Evolutionary conservation across 2,113 vertebrate species (phyloP), one percentile per base, ranked within the genome.

Genomic region (Tyto alba): DNA sequence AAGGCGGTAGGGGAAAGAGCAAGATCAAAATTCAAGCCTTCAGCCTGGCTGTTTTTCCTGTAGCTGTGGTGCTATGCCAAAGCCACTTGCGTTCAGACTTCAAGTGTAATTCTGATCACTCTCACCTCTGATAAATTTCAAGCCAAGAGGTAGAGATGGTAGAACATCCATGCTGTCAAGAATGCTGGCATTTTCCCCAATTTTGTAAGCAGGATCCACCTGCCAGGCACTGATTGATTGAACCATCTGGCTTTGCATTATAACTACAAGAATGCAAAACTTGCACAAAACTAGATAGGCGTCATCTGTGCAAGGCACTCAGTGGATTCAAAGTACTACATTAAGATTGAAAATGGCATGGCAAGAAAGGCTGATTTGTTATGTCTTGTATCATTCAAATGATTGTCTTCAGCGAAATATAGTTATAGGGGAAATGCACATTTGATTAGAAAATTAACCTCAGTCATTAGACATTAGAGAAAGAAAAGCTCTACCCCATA

Each of bases 221-320:
- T 93, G 85, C 63, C 60, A 92, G 75, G 55, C 25, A 4, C 52
- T 92, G 85, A 84, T 71, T 85, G 82, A 90, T 71, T 90, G 85
- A 90, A 43, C 82, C 78, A 92, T 90, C 88, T 96, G 91, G 62
- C 29, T 94, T 68, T 93, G 84, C 81, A 26, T 95, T 82, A 27
- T 41, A 95, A 66, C 77, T 88, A n/a, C 26, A 80, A 71, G 63
- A 91, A 88, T 34, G 72, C 89, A 88, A 76, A 85, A 86, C 45
- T 69, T 88, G 32, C 38, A 27, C 7, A 30, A 88, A 86, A 71
- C 30, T 30, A 83, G 76, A 60, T 27, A 80, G 56, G 34, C 34
- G n/a, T 55, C 52, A 22, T 45, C 59, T 45, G 59, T 63, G 75
- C 52, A 88, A 64, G 67, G 50, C 63, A 52, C n/a, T 68, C 40